These are phyloP conservation scores for Scaptomyza polygonia DNA, from an alignment of 2,888 invertebrate species.

Conservation along the genomic window DNA sequence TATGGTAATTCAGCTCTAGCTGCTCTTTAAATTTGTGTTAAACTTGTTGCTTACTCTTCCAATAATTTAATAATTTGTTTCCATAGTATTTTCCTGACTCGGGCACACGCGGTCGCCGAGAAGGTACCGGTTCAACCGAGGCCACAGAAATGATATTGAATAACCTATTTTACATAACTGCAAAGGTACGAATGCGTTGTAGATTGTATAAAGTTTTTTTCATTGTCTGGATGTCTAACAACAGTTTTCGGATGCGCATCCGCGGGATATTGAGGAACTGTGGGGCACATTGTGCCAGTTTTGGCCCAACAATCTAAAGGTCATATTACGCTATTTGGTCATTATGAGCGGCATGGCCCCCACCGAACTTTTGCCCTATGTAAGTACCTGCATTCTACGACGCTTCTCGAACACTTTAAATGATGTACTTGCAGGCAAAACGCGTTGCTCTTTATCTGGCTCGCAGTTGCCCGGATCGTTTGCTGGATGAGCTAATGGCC, in stretches of 20 bases:
- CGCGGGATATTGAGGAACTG: conserved; percentile 96
- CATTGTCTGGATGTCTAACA: neutral
- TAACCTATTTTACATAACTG: conserved; percentile 98
- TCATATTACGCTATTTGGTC: conserved; percentile 97
- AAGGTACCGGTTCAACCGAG: conserved; percentile 99
- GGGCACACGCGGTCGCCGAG: conserved; percentile 90
- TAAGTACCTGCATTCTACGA: conserved; percentile 86
- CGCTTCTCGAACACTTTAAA: neutral
- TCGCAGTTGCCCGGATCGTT: conserved; percentile 94
- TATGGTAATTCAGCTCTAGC: conserved; percentile 86
- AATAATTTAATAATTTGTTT: neutral
- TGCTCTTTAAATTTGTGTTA: neutral
- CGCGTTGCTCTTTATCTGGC: conserved; percentile 97
- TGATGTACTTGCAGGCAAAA: conserved; percentile 90
- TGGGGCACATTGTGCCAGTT: conserved; percentile 98
- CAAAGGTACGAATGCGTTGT: conserved; percentile 88
- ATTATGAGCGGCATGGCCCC: conserved; percentile 99
- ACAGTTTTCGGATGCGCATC: conserved; percentile 97
- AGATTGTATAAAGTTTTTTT: neutral
- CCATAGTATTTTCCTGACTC: conserved; percentile 86
- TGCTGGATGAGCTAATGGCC: conserved; percentile 98
- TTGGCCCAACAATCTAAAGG: conserved; percentile 98
- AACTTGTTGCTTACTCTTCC: neutral
- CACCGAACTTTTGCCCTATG: conserved; percentile 94
- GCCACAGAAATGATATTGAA: conserved; percentile 99